phyloP scores from a whole-genome alignment of 2,797 vertebrate genomes.

The Sebastes matsubarae region DNA sequence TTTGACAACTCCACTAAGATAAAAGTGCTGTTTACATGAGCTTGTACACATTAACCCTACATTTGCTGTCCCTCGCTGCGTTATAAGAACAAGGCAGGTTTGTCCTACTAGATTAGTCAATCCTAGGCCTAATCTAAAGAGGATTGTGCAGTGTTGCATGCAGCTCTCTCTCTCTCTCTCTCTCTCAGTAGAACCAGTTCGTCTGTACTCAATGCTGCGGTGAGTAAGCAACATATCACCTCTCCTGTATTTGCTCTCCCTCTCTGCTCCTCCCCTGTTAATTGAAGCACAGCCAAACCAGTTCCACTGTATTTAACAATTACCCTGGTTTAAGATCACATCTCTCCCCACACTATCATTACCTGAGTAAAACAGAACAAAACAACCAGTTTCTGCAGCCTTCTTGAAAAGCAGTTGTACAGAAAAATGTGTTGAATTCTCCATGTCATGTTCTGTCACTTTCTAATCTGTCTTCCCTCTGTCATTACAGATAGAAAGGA shows the following conservation, averaged over 20 bases:
- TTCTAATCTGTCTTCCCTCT: not conserved
- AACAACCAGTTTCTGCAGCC: not conserved
- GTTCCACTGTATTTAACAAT: conserved; percentile 35
- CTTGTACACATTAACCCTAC: not conserved
- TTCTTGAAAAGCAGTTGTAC: not conserved
- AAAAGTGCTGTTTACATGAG: not conserved
- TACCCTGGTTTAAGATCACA: not conserved
- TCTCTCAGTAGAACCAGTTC: conserved; percentile 56
- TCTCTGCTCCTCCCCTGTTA: conserved; percentile 14
- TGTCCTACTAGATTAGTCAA: not conserved
- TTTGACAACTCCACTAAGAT: not conserved
- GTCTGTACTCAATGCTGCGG: not conserved
- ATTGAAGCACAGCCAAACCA: conserved; percentile 17
- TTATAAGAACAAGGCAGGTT: not conserved
- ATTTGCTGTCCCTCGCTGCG: not conserved
- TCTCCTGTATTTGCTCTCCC: conserved; percentile 47
- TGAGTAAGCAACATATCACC: conserved; percentile 13
- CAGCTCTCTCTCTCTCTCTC: not conserved
- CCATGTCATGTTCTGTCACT: not conserved
- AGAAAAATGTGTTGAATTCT: not conserved
- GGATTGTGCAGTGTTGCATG: not conserved
- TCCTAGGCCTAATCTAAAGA: not conserved
- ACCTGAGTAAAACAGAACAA: not conserved
- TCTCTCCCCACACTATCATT: conserved; percentile 4
- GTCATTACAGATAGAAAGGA: not conserved